Percentiles rank a stretch among this genome's conserved stretches.
phyloP scores from a whole-genome alignment of 1,140 invertebrate genomes.

The Aphaenogaster floridana region DNA sequence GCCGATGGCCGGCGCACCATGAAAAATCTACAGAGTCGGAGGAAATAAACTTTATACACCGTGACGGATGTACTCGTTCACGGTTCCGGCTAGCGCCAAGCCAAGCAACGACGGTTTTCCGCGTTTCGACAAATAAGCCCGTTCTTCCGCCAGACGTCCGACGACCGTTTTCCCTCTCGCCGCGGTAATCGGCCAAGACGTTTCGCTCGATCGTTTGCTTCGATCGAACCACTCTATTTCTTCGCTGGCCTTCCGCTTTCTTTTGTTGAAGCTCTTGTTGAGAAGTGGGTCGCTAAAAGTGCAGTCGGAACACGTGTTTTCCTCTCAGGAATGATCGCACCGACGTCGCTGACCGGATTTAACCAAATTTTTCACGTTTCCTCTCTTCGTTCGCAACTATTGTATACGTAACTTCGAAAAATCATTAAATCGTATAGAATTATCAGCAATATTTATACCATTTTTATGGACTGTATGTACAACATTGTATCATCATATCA shows the following conservation, averaged over 20 bases:
- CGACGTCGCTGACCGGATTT: constrained; percentile 2
- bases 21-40: constrained; percentile 76
- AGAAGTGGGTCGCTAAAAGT: constrained; percentile 32
- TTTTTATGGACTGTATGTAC: neutral
- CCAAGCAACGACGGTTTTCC: constrained; percentile 36
- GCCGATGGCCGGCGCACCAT: constrained; percentile 63
- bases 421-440: neutral
- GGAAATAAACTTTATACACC: constrained; percentile 79
- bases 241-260: constrained; percentile 6
- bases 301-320: constrained; percentile 28
- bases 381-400: neutral
- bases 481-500: too few relatives aligned
- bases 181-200: constrained; percentile 47
- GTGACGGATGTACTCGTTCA: constrained; percentile 77
- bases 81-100: constrained; percentile 19
- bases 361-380: neutral
- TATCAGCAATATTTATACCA: neutral
- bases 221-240: constrained; percentile 53
- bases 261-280: constrained; percentile 11
- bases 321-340: neutral
- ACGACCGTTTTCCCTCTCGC: constrained; percentile 28
- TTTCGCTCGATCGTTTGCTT: constrained; percentile 43
- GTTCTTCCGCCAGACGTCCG: constrained; percentile 7
- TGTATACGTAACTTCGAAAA: neutral
- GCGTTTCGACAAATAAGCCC: constrained; percentile 68